Conservation (phyloP, 1,140 invertebrate species). For the Hypothenemus hampei region DNA sequence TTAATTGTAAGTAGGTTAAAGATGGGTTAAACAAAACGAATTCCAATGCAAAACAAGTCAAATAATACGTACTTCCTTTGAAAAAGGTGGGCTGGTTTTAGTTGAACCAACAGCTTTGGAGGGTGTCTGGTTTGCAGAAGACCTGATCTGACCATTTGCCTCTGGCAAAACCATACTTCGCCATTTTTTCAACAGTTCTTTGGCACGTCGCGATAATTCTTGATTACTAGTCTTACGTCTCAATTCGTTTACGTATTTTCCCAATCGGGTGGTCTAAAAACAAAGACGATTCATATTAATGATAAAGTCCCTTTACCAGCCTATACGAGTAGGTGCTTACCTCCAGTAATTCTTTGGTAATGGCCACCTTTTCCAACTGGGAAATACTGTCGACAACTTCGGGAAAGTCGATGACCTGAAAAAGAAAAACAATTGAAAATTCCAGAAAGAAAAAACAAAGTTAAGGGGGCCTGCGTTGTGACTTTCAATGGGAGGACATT, state of each 20-base stretch:
- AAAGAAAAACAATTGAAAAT: no score
- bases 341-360: conserved; percentile 93
- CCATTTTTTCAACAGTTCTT: conserved; percentile 88
- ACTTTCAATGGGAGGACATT: no score
- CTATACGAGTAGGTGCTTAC: conserved; percentile 61
- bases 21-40: no score
- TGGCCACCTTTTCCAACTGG: conserved; percentile 84
- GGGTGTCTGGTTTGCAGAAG: conserved; percentile 42
- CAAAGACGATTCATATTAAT: neutral
- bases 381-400: conserved; percentile 87
- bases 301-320: no score
- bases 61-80: no score
- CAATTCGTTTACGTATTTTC: conserved; percentile 89
- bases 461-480: no score
- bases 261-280: conserved; percentile 73
- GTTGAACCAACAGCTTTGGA: no score
- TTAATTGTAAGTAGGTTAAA: no score
- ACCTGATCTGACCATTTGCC: conserved; percentile 43
- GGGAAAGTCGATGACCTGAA: conserved; percentile 91
- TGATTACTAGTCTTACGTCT: conserved; percentile 78
- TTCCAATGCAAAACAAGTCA: no score
- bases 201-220: conserved; percentile 78
- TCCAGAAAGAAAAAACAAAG: no score
- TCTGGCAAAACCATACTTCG: conserved; percentile 65
- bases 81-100: no score